Evolutionary conservation across 2,888 invertebrate species (phyloP).

Genomic region (Amiota minor): DNA sequence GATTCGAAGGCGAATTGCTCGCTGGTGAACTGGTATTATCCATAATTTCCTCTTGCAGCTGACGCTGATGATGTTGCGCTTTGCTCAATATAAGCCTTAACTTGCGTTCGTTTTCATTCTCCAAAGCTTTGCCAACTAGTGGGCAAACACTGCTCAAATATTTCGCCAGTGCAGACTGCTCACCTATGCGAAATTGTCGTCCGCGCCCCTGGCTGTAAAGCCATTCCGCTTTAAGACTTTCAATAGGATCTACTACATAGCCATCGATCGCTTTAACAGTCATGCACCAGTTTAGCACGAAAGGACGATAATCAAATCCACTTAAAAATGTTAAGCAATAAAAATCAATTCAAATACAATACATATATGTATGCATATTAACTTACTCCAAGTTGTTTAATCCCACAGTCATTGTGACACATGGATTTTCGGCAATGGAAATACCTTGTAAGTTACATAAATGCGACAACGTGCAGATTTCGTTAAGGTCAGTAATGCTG

Average conservation of each 20-base stretch:
- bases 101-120: constrained; percentile 91
- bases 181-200: constrained; percentile 88
- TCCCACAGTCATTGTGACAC: constrained; percentile 84
- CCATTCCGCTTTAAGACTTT: constrained; percentile 96
- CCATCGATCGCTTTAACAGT: constrained; percentile 91
- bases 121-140: constrained; percentile 84
- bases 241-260: constrained; percentile 90
- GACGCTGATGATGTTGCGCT: constrained; percentile 92
- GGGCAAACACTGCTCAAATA: constrained; percentile 90
- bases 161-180: constrained; percentile 85
- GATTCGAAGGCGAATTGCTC: constrained; percentile 71
- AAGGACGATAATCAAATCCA: constrained; percentile 93
- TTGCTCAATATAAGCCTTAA: constrained; percentile 88
- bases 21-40: constrained; percentile 71
- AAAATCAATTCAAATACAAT: neutral
- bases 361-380: neutral
- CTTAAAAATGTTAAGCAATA: constrained; percentile 73
- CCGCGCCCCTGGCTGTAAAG: constrained; percentile 95
- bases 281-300: constrained; percentile 94
- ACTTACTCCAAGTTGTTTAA: constrained; percentile 77
- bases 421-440: constrained; percentile 90
- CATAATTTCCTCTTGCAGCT: constrained; percentile 81
- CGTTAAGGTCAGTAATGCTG: constrained; percentile 87
- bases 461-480: constrained; percentile 86
- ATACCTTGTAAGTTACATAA: constrained; percentile 85